phyloP scores from a whole-genome alignment of 1,140 invertebrate species.

The Zaprionus capensis region DNA sequence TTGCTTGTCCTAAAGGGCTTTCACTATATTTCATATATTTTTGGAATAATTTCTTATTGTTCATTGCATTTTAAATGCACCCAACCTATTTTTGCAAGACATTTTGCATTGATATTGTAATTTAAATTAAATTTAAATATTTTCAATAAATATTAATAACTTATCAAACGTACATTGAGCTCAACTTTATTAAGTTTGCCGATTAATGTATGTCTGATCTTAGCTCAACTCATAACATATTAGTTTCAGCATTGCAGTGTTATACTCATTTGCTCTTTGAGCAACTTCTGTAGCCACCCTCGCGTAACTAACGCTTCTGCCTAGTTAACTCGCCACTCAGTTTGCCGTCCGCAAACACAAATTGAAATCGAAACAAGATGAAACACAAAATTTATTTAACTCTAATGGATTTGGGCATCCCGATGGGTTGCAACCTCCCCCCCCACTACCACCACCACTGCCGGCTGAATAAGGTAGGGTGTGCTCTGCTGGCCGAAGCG shows the following conservation, averaged over 20 bases:
- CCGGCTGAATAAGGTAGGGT: conserved; percentile 1
- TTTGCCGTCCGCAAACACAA: conserved; percentile 35
- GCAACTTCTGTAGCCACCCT: conserved; percentile 43
- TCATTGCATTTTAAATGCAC: no score
- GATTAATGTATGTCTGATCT: no score
- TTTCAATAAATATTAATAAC: no score
- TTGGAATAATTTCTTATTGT: no score
- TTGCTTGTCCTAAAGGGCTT: no score
- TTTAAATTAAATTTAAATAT: no score
- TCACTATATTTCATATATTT: no score
- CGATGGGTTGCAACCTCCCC: conserved; percentile 43
- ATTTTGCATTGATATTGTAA: no score
- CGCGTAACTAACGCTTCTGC: conserved; percentile 36
- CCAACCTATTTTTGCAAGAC: no score
- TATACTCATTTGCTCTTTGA: not conserved
- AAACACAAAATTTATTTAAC: conserved; percentile 76
- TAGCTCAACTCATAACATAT: no score
- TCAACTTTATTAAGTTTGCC: no score
- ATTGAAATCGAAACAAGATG: conserved; percentile 60
- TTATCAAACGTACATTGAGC: no score
- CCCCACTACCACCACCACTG: not conserved
- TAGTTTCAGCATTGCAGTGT: not conserved
- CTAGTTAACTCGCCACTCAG: conserved; percentile 55
- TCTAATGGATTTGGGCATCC: conserved; percentile 73
- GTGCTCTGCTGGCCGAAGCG: not conserved